Base-by-base conservation (phyloP, 2,888 invertebrate genomes). In the Epiblema foenella region DNA sequence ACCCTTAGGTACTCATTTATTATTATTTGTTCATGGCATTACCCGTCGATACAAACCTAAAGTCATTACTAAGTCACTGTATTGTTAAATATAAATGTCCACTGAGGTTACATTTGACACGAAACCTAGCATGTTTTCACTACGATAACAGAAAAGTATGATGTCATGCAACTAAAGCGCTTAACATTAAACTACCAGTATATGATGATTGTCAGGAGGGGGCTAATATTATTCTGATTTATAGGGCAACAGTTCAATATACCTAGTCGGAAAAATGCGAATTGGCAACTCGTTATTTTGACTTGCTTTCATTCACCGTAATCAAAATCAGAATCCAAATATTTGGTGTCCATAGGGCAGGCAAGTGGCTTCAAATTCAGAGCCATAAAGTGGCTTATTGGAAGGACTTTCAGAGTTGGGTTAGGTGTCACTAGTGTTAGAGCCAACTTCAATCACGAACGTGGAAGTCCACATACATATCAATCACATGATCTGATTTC, bases 61-160 rank as follows among this genome's bases (percentile, higher is more conserved):
- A n/a, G n/a, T 64, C 37, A 9, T 29, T 37, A 56, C 17, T 24
- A 46, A 46, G 7, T 11, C 24, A 17, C 12, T 64, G 15, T 54
- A 33, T 49, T 33, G 57, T 57, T 49, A 46, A 66, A 67, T 51
- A 58, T 37, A 24, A n/a, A 67, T 39, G 15, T n/a, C 1, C 39
- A 39, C 42, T 42, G 46, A 65, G 24, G 24, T 15, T 54, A 37
- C 52, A 24, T 56, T 49, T 51, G 7, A 51, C 67, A 67, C 58
- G 67, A 51, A 49, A 67, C 39, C 33, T 67, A 24, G 67, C 67
- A 59, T 67, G 67, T 67, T 37, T 67, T 33, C 37, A 37, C 33
- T 11, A 18, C 17, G 11, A 51, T 18, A 51, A 51, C 8, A 51
- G 17, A 18, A 18, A 51, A 18, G 17, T 18, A 18, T n/a, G 8